phyloP scores from a whole-genome alignment of 2,797 vertebrate species.

The Phoxinus dragarum region DNA sequence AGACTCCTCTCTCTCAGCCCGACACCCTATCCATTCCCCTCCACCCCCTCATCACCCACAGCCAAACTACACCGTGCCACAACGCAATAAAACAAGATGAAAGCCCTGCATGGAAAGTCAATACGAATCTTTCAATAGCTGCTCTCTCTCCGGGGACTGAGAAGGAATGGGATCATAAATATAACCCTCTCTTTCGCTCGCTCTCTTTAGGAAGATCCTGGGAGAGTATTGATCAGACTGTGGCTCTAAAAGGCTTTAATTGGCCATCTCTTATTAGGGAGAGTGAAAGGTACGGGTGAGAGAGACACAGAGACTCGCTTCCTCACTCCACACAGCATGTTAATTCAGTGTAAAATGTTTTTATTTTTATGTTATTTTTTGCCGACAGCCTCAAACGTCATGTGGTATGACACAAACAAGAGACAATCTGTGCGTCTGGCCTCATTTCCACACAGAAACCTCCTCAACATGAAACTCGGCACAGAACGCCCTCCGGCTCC shows the following conservation, averaged over 20 bases:
- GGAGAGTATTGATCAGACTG: constrained; percentile 57
- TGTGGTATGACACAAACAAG: constrained; percentile 3
- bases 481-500: not conserved
- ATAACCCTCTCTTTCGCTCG: constrained; percentile 41
- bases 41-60: constrained; percentile 43
- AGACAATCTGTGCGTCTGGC: constrained; percentile 5
- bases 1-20: constrained; percentile 44
- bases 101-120: constrained; percentile 65
- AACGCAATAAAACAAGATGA: constrained; percentile 66
- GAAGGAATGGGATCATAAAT: constrained; percentile 66
- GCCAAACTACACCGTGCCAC: constrained; percentile 30
- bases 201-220: constrained; percentile 43
- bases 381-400: not conserved
- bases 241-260: constrained; percentile 60
- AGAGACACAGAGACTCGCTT: not conserved
- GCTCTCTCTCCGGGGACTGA: constrained; percentile 54
- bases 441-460: constrained; percentile 34
- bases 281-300: constrained; percentile 39
- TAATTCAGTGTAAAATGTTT: constrained; percentile 17
- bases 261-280: constrained; percentile 59
- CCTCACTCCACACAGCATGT: not conserved
- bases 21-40: constrained; percentile 42
- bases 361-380: constrained; percentile 6
- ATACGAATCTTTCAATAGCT: constrained; percentile 63
- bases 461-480: constrained; percentile 8